phyloP scores from a whole-genome alignment of 1,140 invertebrate species.

The Trypoxylus dichotomus region DNA sequence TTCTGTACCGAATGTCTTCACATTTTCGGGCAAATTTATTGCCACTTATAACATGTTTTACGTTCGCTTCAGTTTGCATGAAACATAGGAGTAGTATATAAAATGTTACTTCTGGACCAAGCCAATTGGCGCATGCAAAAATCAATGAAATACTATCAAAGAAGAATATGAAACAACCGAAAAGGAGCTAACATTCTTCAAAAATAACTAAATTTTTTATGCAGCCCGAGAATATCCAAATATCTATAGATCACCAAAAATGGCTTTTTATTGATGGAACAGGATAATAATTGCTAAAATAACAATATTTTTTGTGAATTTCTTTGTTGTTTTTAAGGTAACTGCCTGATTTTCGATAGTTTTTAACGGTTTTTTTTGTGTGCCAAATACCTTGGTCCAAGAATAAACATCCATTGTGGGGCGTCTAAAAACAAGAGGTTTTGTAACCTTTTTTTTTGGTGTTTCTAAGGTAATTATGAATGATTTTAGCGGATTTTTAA shows the following conservation, averaged over 20 bases:
- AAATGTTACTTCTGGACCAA: conserved; percentile 25
- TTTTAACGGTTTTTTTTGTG: neutral
- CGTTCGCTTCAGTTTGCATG: conserved; percentile 6
- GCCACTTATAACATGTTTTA: conserved; percentile 20
- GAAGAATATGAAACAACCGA: too few relatives aligned
- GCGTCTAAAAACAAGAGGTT: neutral
- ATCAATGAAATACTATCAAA: conserved; percentile 10
- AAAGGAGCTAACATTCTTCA: too few relatives aligned
- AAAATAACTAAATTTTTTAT: too few relatives aligned
- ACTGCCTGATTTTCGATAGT: neutral
- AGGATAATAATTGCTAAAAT: too few relatives aligned
- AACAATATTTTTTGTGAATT: neutral
- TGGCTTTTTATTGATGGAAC: too few relatives aligned
- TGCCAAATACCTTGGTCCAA: neutral
- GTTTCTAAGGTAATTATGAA: neutral
- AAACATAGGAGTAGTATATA: too few relatives aligned
- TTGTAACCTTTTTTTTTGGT: neutral
- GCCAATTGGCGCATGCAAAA: conserved; percentile 19
- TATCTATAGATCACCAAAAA: too few relatives aligned
- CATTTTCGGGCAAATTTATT: conserved; percentile 9
- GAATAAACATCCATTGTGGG: neutral
- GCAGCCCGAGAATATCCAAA: too few relatives aligned
- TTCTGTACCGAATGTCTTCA: neutral
- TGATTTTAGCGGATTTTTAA: neutral
- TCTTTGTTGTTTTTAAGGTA: neutral